phyloP scores from a whole-genome alignment of 2,113 vertebrate species.

The Pterophyllum scalare region DNA sequence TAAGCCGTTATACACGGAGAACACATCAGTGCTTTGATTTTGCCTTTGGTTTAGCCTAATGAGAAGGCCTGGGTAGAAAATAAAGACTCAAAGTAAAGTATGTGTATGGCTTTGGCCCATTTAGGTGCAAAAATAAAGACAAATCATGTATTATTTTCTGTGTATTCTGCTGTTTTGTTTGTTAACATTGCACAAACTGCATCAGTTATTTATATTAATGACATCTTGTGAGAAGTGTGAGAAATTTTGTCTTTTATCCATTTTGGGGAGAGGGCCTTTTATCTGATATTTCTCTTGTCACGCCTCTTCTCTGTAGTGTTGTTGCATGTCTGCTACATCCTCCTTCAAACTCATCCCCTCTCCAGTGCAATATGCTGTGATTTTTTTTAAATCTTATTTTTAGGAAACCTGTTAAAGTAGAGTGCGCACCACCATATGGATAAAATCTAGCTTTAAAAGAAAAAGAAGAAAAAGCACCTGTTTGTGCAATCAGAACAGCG shows the following conservation, averaged over 20 bases:
- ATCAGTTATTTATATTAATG: too few relatives aligned
- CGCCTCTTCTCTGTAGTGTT: neutral
- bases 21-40: neutral
- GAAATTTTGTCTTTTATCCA: too few relatives aligned
- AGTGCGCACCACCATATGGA: neutral
- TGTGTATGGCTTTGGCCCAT: neutral
- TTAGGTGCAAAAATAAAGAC: neutral
- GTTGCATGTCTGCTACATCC: neutral
- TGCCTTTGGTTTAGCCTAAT: neutral
- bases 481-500: neutral
- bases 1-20: neutral
- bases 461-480: neutral
- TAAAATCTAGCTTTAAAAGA: neutral
- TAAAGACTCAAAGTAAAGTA: neutral
- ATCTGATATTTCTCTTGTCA: too few relatives aligned
- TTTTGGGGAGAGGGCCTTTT: too few relatives aligned
- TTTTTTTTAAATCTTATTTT: neutral
- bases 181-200: too few relatives aligned
- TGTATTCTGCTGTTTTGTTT: too few relatives aligned
- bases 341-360: neutral
- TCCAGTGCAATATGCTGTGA: rapidly evolving
- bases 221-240: too few relatives aligned
- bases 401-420: neutral
- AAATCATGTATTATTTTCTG: too few relatives aligned
- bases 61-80: neutral